Evolutionary conservation across 2,888 invertebrate species (phyloP).

Genomic region (Eristalis tenax): DNA sequence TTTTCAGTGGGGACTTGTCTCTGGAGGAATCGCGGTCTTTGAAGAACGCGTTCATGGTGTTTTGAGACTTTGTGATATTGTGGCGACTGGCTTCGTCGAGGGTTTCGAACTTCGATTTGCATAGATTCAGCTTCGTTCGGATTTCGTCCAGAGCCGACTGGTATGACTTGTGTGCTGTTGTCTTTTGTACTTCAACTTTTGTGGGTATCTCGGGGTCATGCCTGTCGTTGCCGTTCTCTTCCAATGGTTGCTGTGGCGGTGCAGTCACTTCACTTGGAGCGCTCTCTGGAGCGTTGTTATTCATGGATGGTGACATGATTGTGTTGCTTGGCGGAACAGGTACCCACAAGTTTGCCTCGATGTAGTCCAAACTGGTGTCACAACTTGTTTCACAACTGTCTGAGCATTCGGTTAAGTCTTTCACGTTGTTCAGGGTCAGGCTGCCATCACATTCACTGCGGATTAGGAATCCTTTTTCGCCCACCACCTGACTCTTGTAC

Average conservation of each 20-base stretch:
- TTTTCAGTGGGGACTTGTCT: conserved; percentile 55
- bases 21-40: conserved; percentile 72
- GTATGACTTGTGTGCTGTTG: conserved; percentile 76
- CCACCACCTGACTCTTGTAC: conserved; percentile 74
- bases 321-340: conserved; percentile 7
- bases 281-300: conserved; percentile 6
- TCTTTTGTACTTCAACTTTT: conserved; percentile 73
- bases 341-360: conserved; percentile 76
- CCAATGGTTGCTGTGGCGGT: neutral
- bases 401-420: conserved; percentile 80
- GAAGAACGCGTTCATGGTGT: conserved; percentile 79
- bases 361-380: conserved; percentile 80
- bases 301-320: conserved; percentile 7
- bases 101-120: conserved; percentile 79
- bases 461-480: conserved; percentile 80
- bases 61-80: conserved; percentile 78
- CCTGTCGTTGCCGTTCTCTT: conserved; percentile 37
- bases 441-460: conserved; percentile 79
- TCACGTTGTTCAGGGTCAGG: conserved; percentile 79
- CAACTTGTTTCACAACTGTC: conserved; percentile 81
- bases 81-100: conserved; percentile 79
- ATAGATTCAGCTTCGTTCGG: conserved; percentile 78
- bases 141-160: conserved; percentile 79
- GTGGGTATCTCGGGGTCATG: conserved; percentile 20
- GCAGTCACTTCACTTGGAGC: neutral